Percentiles rank a stretch among this genome's conserved stretches.
Evolutionary conservation across 2,888 invertebrate species (phyloP).

Genomic region (Dryomyza anilis): DNA sequence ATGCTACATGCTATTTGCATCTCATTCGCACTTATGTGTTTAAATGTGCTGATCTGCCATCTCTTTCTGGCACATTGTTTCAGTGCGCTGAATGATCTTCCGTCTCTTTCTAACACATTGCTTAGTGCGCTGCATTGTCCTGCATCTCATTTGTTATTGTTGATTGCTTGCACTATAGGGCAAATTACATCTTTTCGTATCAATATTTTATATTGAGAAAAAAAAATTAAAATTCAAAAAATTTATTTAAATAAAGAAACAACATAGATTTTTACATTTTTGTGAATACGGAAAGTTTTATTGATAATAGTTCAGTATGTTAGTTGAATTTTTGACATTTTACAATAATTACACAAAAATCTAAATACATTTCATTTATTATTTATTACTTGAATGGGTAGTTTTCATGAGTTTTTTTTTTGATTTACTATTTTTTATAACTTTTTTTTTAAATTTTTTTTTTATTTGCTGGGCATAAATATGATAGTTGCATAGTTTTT

Average conservation of each 20-base stretch:
- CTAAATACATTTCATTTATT: slow-evolving; percentile 16
- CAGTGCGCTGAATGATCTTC: too few relatives aligned
- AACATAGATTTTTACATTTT: slow-evolving; percentile 12
- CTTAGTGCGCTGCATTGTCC: neutral
- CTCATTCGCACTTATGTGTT: too few relatives aligned
- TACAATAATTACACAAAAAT: slow-evolving; percentile 27
- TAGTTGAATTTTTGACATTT: slow-evolving; percentile 21
- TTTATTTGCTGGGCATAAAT: neutral
- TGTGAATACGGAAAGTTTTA: slow-evolving; percentile 24
- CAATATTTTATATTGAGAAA: too few relatives aligned
- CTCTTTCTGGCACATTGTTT: too few relatives aligned
- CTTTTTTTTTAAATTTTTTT: neutral
- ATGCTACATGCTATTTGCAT: too few relatives aligned
- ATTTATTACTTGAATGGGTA: neutral
- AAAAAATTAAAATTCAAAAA: too few relatives aligned
- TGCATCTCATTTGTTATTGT: neutral
- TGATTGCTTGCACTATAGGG: too few relatives aligned
- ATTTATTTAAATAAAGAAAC: too few relatives aligned
- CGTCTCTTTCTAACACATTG: too few relatives aligned
- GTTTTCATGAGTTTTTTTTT: neutral
- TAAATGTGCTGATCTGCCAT: too few relatives aligned
- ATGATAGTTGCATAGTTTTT: slow-evolving; percentile 11
- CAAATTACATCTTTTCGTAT: too few relatives aligned
- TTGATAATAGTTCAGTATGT: slow-evolving; percentile 18
- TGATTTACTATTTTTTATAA: neutral